phyloP scores from a whole-genome alignment of 2,113 vertebrate genomes.

The Urocolius indicus region DNA sequence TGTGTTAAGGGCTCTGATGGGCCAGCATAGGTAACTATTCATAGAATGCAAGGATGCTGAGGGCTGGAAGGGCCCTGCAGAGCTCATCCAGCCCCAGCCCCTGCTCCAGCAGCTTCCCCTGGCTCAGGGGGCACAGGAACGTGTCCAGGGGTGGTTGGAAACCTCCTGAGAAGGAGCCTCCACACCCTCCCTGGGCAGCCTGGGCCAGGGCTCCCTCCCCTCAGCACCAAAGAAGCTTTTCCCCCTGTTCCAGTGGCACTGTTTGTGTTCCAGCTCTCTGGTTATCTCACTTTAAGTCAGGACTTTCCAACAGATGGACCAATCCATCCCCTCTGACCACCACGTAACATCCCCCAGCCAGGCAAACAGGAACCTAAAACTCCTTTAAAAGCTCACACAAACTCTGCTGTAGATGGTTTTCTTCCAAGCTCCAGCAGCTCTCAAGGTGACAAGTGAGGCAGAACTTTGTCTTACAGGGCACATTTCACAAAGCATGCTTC shows the following conservation, averaged over 20 bases:
- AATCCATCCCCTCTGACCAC: background rate
- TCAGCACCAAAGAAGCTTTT: too few species aligned
- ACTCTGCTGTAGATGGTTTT: background rate
- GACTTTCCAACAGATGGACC: background rate
- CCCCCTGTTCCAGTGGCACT: too few species aligned
- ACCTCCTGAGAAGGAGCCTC: too few species aligned
- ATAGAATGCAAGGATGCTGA: too few species aligned
- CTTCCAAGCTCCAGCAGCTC: background rate
- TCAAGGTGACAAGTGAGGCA: conserved; percentile 12
- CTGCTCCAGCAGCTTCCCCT: too few species aligned
- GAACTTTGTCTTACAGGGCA: conserved; percentile 18
- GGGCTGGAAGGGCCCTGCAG: too few species aligned
- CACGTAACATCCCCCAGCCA: background rate
- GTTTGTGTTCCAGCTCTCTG: background rate
- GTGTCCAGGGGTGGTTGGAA: too few species aligned
- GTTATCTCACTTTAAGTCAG: background rate
- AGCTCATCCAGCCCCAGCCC: too few species aligned
- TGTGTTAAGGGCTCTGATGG: background rate
- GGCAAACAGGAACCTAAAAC: background rate
- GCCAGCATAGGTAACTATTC: background rate
- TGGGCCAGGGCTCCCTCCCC: too few species aligned
- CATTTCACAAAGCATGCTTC: background rate
- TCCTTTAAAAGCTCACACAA: background rate
- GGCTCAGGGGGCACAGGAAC: too few species aligned
- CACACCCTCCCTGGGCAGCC: too few species aligned